A percentile compares a stretch with the other conserved stretches of the same genome.
phyloP scores from a whole-genome alignment of 2,888 invertebrate genomes.

The Eupithecia subumbrata region DNA sequence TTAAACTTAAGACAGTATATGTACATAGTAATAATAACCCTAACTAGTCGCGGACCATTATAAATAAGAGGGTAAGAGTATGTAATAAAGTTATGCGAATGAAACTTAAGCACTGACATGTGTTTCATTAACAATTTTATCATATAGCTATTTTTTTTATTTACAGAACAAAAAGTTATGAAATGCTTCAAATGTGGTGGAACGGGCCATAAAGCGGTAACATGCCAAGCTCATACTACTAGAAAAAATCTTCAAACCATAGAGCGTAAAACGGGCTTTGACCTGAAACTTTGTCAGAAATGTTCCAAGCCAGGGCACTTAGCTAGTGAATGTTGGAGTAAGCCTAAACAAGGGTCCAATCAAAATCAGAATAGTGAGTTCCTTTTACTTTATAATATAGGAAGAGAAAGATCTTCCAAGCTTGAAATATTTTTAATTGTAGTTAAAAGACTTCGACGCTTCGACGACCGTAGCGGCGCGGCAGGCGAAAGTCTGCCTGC shows the following conservation, averaged over 20 bases:
- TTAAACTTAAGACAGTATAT: too few relatives aligned
- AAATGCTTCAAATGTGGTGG: conserved; percentile 8
- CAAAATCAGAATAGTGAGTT: neutral
- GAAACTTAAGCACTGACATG: neutral
- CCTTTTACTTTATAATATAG: neutral
- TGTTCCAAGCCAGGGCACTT: neutral
- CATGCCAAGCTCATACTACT: neutral
- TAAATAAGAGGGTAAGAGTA: too few relatives aligned
- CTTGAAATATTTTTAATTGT: neutral
- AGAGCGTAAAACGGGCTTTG: neutral
- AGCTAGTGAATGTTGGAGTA: neutral
- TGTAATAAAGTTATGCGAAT: neutral
- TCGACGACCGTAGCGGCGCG: too few relatives aligned
- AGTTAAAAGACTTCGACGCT: neutral
- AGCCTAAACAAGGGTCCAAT: neutral
- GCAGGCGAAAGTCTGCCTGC: too few relatives aligned
- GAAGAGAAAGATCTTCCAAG: neutral
- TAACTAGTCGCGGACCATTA: too few relatives aligned
- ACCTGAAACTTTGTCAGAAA: neutral
- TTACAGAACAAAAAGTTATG: neutral
- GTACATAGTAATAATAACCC: too few relatives aligned
- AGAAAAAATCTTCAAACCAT: neutral
- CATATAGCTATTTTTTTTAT: neutral
- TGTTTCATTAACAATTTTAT: neutral
- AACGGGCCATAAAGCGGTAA: neutral